A percentile compares a stretch with the other conserved stretches of the same genome.
phyloP scores from a whole-genome alignment of 2,797 vertebrate genomes.

The Scolopax rusticola region DNA sequence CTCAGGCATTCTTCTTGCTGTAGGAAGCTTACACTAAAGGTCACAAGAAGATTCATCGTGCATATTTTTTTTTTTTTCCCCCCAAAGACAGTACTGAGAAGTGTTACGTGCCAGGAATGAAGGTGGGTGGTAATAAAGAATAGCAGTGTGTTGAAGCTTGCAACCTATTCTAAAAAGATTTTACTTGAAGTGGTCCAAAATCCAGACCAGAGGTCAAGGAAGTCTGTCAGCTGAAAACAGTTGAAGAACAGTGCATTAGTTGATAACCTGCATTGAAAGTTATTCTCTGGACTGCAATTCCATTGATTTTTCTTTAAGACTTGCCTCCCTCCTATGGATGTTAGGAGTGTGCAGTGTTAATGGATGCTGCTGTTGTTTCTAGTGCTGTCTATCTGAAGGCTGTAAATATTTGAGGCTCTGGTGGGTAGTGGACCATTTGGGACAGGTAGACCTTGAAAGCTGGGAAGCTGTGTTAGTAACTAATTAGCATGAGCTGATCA shows the following conservation, averaged over 20 bases:
- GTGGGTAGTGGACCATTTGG: not conserved
- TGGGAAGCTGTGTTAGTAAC: not conserved
- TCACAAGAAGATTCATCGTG: conserved; percentile 32
- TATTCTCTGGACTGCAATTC: not conserved
- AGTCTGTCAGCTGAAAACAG: not conserved
- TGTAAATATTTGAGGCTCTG: too few relatives aligned
- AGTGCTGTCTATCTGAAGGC: not conserved
- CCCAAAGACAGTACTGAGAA: not conserved
- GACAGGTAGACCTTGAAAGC: not conserved
- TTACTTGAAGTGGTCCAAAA: not conserved
- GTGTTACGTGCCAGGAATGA: not conserved
- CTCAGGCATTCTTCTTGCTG: not conserved
- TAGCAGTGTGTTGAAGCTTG: not conserved
- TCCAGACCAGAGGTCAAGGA: not conserved
- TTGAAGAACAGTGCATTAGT: not conserved
- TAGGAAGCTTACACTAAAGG: conserved; percentile 32
- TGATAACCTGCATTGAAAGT: not conserved
- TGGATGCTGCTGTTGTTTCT: not conserved
- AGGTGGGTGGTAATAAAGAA: not conserved
- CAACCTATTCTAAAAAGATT: not conserved
- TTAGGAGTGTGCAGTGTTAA: too few relatives aligned
- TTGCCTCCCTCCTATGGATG: not conserved
- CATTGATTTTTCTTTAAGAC: not conserved
- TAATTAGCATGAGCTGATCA: not conserved
- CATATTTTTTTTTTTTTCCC: not conserved